Conservation (phyloP, 2,797 vertebrate species). For the Pristis pectinata region DNA sequence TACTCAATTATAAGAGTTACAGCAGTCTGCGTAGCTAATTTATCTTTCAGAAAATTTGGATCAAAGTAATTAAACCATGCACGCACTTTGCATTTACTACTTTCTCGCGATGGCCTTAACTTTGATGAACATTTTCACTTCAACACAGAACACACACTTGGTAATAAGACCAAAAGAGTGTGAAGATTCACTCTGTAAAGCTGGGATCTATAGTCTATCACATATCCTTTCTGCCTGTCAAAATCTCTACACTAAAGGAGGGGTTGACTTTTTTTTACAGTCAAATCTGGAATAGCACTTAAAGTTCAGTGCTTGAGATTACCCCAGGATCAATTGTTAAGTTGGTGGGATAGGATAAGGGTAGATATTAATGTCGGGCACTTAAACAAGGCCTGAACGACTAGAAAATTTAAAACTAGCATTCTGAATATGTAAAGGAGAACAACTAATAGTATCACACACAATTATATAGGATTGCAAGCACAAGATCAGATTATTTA, state of each 20-base stretch:
- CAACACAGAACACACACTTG: background rate
- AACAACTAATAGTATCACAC: background rate
- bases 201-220: background rate
- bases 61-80: background rate
- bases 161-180: background rate
- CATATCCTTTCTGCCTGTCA: background rate
- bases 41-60: constrained; percentile 27
- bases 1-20: constrained; percentile 32
- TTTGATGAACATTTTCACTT: background rate
- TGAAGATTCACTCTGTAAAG: background rate
- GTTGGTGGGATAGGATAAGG: too few relatives aligned
- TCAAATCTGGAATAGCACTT: background rate
- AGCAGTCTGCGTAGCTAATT: background rate
- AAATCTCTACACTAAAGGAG: background rate
- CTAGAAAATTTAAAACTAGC: background rate
- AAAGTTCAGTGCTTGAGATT: too few relatives aligned
- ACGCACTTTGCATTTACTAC: background rate
- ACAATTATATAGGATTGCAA: background rate
- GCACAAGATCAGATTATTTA: background rate
- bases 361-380: background rate
- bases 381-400: background rate
- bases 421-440: background rate
- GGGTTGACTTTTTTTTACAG: background rate
- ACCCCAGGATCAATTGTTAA: too few relatives aligned
- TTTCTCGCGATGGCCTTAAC: background rate